Evolutionary conservation across 1,140 invertebrate species (phyloP).

Genomic region (Paraescarpia echinospica): DNA sequence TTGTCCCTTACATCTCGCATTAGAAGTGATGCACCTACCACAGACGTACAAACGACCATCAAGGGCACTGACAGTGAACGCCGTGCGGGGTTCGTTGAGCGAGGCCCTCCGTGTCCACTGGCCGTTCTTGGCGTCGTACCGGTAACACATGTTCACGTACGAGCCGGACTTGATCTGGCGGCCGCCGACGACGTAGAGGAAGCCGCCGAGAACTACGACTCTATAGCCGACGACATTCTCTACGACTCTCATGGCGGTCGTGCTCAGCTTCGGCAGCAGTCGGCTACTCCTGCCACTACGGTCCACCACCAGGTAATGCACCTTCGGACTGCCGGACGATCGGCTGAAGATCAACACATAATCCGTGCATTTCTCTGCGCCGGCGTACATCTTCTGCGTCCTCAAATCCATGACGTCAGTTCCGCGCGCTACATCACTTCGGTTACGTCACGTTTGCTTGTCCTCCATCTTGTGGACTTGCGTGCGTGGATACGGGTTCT

Average conservation of each 20-base stretch:
- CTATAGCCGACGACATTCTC: conserved; percentile 37
- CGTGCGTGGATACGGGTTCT: not conserved
- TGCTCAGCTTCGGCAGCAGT: conserved; percentile 45
- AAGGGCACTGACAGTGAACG: conserved; percentile 43
- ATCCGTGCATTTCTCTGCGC: conserved; percentile 44
- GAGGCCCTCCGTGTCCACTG: conserved; percentile 36
- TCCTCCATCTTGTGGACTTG: not conserved
- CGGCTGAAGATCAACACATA: conserved; percentile 62
- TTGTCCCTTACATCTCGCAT: no score
- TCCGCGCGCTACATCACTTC: not conserved
- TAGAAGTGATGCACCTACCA: conserved; percentile 33
- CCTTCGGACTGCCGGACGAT: conserved; percentile 41
- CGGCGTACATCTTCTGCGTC: not conserved
- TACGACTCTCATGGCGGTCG: conserved; percentile 34
- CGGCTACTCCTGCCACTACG: conserved; percentile 30
- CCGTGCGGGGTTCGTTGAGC: conserved; percentile 39
- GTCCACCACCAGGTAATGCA: conserved; percentile 50
- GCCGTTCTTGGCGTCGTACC: conserved; percentile 40
- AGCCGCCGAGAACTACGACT: conserved; percentile 38
- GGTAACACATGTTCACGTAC: conserved; percentile 33
- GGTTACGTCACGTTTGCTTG: not conserved
- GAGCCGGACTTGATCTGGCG: conserved; percentile 38
- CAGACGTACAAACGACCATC: conserved; percentile 46
- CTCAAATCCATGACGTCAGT: not conserved
- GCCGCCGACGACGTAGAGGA: conserved; percentile 48